Conservation (phyloP, 2,113 vertebrate genomes). For the Lagopus leucura region DNA sequence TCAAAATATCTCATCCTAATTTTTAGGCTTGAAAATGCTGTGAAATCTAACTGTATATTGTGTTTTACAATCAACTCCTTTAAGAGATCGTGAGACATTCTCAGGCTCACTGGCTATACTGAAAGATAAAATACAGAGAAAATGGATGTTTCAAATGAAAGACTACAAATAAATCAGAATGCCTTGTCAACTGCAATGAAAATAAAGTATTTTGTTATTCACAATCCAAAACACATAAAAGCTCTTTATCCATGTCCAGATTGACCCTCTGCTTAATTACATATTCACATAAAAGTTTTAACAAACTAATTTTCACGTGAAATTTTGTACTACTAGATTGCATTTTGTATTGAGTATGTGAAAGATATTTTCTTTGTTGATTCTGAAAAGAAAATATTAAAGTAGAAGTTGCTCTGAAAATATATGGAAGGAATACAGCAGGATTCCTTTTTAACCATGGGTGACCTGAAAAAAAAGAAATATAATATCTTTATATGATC, state of each 20-base stretch:
- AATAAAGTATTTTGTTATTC: neutral
- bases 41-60: neutral
- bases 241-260: neutral
- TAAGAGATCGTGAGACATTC: neutral
- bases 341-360: neutral
- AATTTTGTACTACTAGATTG: neutral
- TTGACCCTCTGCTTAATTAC: neutral
- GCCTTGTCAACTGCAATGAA: neutral
- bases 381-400: conserved; percentile 6
- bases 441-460: neutral
- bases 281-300: neutral
- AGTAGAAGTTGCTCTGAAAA: conserved; percentile 9
- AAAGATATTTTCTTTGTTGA: neutral
- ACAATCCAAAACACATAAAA: neutral
- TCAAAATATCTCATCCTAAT: neutral
- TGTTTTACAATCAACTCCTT: neutral
- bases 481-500: neutral
- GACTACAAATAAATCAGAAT: neutral
- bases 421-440: neutral
- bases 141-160: neutral
- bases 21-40: neutral
- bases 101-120: neutral
- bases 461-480: neutral
- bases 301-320: neutral
- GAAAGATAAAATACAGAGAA: neutral